Evolutionary conservation across 2,888 invertebrate species (phyloP), one percentile per base, ranked within the genome.

Genomic region (Dicyrtoma fusca): DNA sequence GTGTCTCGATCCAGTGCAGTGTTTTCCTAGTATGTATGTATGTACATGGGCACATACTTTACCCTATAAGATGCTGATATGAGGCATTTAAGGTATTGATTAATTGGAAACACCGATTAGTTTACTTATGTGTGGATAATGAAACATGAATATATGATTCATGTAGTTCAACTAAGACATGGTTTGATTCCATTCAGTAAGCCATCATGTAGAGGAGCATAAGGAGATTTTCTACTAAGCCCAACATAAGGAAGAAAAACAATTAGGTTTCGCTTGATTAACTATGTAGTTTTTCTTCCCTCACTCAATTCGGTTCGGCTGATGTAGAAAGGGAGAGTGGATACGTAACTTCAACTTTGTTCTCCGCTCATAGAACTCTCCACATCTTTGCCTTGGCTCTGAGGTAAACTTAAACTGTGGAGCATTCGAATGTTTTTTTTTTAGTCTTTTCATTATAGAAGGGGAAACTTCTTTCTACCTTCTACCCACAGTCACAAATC

Each of bases 81-180:
- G 34, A 5, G 34, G 8, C 4, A 34, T 34, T 34, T 34, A 8
- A 34, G 34, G 34, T 34, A 42, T 34, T 34, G 10, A 17, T 53
- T 34, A 42, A 14, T 23, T 61, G 61, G 14, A 61, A 61, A 26
- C 34, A 61, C 17, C 53, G 66, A 66, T 66, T 66, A 66, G 53
- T 66, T 2, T 19, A 66, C 26, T 53, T 53, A 44, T 21, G 68
- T 68, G 45, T 45, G 44, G 68, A 42, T 68, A 68, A 68, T 68
- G 55, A 55, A 68, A 68, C 68, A 68, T 66, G 68, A 68, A 68
- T 68, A 68, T n/a, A n/a, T n/a, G n/a, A n/a, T 68, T 68, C 68
- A 68, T 68, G 57, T 51, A 65, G 57, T 17, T 49, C n/a, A 49
- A 19, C 34, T 34, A 13, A 26, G 61, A 10, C n/a, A 49, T 44